Evolutionary conservation across 2,888 invertebrate genomes (phyloP).

Genomic region (Cylloceria caligata): DNA sequence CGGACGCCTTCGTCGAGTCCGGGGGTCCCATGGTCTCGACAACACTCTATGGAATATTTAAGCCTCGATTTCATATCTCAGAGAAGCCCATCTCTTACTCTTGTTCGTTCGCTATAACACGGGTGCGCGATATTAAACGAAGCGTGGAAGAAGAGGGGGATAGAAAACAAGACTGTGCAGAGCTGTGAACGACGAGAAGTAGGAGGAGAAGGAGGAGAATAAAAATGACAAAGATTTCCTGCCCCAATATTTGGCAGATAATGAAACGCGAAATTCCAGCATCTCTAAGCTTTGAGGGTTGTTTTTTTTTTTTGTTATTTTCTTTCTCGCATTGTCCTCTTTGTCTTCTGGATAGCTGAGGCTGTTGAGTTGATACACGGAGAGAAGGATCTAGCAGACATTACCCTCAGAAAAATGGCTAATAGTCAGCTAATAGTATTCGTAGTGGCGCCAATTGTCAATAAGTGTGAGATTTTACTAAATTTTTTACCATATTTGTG

Average conservation of each 20-base stretch:
- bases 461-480: no score
- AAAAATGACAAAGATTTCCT: slow-evolving; percentile 76
- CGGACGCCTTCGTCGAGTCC: slow-evolving; percentile 66
- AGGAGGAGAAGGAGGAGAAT: slow-evolving; percentile 71
- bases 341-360: neutral
- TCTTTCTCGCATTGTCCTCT: neutral
- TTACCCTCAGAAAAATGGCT: no score
- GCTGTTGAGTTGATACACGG: neutral
- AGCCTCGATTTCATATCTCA: slow-evolving; percentile 84
- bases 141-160: slow-evolving; percentile 56
- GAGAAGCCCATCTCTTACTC: slow-evolving; percentile 71
- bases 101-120: slow-evolving; percentile 25
- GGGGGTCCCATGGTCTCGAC: slow-evolving; percentile 69
- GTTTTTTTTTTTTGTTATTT: slow-evolving; percentile 16
- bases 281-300: slow-evolving; percentile 40
- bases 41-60: slow-evolving; percentile 84
- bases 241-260: slow-evolving; percentile 79
- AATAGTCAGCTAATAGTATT: no score
- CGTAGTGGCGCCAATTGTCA: no score
- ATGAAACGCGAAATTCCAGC: slow-evolving; percentile 72
- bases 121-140: slow-evolving; percentile 79
- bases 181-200: slow-evolving; percentile 55
- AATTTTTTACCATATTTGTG: no score
- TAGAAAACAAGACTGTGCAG: slow-evolving; percentile 55
- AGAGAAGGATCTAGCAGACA: no score